phyloP scores from a whole-genome alignment of 2,797 vertebrate species.

The Sphaeramia orbicularis region DNA sequence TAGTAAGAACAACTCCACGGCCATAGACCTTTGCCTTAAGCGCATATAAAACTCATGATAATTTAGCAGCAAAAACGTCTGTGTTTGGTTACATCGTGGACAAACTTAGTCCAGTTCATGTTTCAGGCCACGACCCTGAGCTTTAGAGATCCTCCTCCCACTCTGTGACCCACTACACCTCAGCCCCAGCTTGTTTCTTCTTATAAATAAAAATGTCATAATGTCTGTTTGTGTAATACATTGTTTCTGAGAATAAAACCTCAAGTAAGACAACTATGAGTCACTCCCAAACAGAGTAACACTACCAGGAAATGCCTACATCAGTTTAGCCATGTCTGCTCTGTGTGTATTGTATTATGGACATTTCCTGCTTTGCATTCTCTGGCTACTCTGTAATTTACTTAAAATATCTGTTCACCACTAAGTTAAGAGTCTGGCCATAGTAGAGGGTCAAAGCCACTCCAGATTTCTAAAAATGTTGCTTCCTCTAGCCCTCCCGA shows the following conservation, averaged over 20 bases:
- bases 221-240: constrained; percentile 5
- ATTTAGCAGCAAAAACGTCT: too few species aligned
- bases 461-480: constrained; percentile 76
- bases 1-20: too few species aligned
- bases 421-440: constrained; percentile 62
- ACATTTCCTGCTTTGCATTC: constrained; percentile 81
- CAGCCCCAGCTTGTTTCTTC: not conserved
- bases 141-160: not conserved
- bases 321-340: constrained; percentile 54
- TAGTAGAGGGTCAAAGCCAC: constrained; percentile 61
- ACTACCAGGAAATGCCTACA: constrained; percentile 66
- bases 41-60: too few species aligned
- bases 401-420: constrained; percentile 75
- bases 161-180: not conserved
- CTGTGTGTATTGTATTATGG: constrained; percentile 71
- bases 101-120: not conserved
- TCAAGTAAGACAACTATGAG: constrained; percentile 49
- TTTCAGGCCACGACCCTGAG: not conserved
- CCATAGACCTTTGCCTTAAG: too few species aligned
- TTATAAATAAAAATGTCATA: constrained; percentile 6
- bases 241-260: constrained; percentile 39
- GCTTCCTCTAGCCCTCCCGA: constrained; percentile 56
- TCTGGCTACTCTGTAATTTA: constrained; percentile 76
- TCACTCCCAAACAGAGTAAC: constrained; percentile 42
- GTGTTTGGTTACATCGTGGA: not conserved